Evolutionary conservation across 2,113 vertebrate genomes (phyloP).

Genomic region (Cacatua alba): DNA sequence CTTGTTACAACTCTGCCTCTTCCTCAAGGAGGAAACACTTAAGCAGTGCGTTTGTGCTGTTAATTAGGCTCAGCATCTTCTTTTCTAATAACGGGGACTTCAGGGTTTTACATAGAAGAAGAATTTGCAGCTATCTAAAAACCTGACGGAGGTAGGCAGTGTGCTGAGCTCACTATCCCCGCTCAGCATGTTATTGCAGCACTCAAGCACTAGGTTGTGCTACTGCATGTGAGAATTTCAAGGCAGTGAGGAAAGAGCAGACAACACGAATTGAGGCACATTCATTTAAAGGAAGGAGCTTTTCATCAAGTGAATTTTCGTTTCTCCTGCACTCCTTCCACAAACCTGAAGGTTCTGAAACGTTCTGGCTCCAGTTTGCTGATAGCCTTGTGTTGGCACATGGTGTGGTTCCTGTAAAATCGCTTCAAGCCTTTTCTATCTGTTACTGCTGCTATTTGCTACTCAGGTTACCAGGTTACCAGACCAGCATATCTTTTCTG

Average conservation of each 20-base stretch:
- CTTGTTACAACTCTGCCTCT: not conserved
- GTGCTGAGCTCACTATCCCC: accelerated
- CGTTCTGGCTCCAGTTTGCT: not conserved
- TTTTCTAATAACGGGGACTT: not conserved
- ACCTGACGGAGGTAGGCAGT: accelerated
- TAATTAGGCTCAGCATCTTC: not conserved
- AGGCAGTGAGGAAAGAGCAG: not conserved
- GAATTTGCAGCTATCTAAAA: not conserved
- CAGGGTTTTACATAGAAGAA: not conserved
- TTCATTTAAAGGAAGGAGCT: not conserved
- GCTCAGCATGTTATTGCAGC: not conserved
- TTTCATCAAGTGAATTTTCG: not conserved
- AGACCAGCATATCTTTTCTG: not conserved
- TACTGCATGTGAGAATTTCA: not conserved
- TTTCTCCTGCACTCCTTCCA: not conserved
- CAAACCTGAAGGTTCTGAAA: not conserved
- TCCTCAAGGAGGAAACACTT: not conserved
- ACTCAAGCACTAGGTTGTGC: constrained; percentile 33
- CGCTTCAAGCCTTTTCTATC: not conserved
- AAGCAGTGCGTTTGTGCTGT: not conserved
- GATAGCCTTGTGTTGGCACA: not conserved
- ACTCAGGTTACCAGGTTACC: not conserved
- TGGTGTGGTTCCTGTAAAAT: not conserved
- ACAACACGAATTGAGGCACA: not conserved
- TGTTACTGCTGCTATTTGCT: not conserved